phyloP scores from a whole-genome alignment of 2,113 vertebrate species.

The Salvelinus sp. region DNA sequence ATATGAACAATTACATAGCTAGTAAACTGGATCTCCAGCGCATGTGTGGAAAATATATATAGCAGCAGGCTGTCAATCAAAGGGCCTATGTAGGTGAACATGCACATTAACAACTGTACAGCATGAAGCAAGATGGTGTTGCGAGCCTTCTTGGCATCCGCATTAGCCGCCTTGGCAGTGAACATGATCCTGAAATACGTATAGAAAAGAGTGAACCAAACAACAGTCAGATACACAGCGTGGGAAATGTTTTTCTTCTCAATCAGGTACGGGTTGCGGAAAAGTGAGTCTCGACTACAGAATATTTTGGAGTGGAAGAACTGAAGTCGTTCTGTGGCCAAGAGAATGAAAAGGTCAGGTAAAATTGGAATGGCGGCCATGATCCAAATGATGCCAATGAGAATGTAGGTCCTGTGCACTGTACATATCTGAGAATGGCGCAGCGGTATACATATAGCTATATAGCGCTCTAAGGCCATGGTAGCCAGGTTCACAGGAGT shows the following conservation, averaged over 20 bases:
- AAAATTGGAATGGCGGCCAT: conserved; percentile 29
- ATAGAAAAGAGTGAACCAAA: conserved; percentile 57
- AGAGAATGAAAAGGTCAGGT: conserved; percentile 56
- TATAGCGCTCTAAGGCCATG: conserved; percentile 1
- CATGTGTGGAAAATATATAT: conserved; percentile 33
- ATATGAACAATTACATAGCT: conserved; percentile 56
- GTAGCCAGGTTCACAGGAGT: not conserved
- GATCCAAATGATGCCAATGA: conserved; percentile 61
- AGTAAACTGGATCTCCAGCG: conserved; percentile 19
- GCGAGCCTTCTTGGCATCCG: conserved; percentile 52
- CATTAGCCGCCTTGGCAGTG: conserved; percentile 32
- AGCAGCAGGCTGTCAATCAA: conserved; percentile 21
- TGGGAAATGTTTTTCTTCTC: conserved; percentile 48
- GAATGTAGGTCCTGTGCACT: conserved; percentile 44
- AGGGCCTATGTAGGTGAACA: conserved; percentile 53
- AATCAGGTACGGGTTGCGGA: conserved; percentile 30
- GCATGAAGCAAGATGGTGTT: conserved; percentile 68
- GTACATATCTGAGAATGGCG: conserved; percentile 47
- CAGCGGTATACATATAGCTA: not conserved
- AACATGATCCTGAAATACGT: conserved; percentile 61
- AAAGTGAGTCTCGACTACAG: conserved; percentile 39
- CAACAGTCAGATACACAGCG: conserved; percentile 38
- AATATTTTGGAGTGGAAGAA: conserved; percentile 50
- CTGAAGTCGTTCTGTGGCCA: conserved; percentile 45
- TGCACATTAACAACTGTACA: conserved; percentile 64